Base-by-base conservation (phyloP, 2,888 invertebrate genomes). In the Tribolium freemani region DNA sequence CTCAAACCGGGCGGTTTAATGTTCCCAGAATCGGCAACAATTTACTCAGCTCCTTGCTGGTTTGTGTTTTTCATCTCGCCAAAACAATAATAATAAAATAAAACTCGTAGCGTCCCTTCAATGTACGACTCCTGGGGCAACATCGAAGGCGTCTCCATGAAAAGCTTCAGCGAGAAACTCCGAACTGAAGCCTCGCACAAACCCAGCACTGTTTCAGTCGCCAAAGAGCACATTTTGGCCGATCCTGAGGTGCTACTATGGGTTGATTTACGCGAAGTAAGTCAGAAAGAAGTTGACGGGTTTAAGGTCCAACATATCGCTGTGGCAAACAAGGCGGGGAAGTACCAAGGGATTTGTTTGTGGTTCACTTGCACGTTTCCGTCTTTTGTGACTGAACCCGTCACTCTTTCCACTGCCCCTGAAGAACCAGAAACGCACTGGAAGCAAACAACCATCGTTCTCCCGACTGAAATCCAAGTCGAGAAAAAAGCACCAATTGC, bases 331-430 rank as follows among this genome's bases (percentile, higher is more conserved):
- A 90, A 88, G 83, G 82, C 87, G 31, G 93, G 93, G 0, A 87
- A 86, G 70, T 93, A 91, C 83, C 91, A 94, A 87, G 94, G 93
- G 11, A 87, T 95, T 60, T 94, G 94, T 82, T 86, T 95, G 56
- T 96, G 96, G 95, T 96, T 96, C 84, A 91, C 91, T 8, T 93
- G 93, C 76, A 87, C 88, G 56, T 96, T 96, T 84, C 93, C 94
- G 2, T 85, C 87, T 21, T 81, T 85, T 48, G 79, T 84, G 38
- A 84, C 77, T 4, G 84, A 84, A 73, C 82, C 86, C 9, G 82
- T 87, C 13, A 83, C 82, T 6, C 83, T 91, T 45, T 90, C 90
- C 3, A 93, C 93, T 1, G 87, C 89, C 61, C 92, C 93, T 0
- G 84, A 80, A 20, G 85, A 87, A 61, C 86, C 87, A 58, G 80